phyloP scores from a whole-genome alignment of 2,888 invertebrate genomes.

The Hedya salicella region DNA sequence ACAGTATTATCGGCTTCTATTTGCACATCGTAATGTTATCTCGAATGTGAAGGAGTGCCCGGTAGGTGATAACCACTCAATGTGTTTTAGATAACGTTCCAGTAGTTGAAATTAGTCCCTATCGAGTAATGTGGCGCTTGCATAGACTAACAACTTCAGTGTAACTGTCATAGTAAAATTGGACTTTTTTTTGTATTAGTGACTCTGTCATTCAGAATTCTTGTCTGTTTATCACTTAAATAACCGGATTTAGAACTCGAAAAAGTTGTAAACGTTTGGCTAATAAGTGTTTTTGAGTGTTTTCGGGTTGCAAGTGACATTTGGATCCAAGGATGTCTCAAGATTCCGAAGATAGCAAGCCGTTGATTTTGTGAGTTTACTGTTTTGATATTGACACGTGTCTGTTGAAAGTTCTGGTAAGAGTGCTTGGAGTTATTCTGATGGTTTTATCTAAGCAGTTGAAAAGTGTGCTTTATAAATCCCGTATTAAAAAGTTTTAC shows the following conservation, averaged over 20 bases:
- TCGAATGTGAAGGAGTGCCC: slow-evolving; percentile 54
- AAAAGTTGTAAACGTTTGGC: not conserved
- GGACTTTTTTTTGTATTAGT: not conserved
- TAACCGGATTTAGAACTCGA: not conserved
- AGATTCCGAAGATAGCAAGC: slow-evolving; percentile 58
- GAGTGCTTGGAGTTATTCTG: not conserved
- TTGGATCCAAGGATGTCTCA: slow-evolving; percentile 54
- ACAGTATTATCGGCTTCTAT: slow-evolving; percentile 53
- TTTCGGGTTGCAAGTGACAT: slow-evolving; percentile 9
- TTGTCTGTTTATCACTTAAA: not conserved
- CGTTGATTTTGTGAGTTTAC: slow-evolving; percentile 69
- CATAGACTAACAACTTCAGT: slow-evolving; percentile 7
- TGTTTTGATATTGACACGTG: slow-evolving; percentile 9
- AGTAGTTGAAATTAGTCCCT: slow-evolving; percentile 41
- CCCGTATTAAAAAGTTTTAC: too few species aligned
- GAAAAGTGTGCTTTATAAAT: too few species aligned
- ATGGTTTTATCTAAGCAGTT: not conserved
- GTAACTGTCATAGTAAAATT: slow-evolving; percentile 6
- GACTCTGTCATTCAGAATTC: not conserved
- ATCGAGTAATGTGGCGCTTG: slow-evolving; percentile 13
- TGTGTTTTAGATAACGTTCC: slow-evolving; percentile 32
- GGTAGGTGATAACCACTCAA: slow-evolving; percentile 42
- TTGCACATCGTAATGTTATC: slow-evolving; percentile 56
- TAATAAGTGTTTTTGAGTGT: slow-evolving; percentile 1
- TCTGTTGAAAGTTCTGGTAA: not conserved